Evolutionary conservation across 2,888 invertebrate genomes (phyloP), one percentile per base, ranked within the genome.

Genomic region (Synergus itoensis): DNA sequence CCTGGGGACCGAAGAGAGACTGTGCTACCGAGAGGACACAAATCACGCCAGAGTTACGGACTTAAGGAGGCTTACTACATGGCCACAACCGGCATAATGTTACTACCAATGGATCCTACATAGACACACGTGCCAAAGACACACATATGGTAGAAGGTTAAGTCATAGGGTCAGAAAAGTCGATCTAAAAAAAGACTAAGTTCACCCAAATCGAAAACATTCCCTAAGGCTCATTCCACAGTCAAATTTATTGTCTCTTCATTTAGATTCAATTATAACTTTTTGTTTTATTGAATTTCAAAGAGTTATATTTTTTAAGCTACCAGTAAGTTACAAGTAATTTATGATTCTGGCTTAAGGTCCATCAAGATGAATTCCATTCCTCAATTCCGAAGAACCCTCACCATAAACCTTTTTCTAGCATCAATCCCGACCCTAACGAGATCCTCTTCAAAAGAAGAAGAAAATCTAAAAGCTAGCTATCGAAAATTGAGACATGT

Each of bases 31-130:
- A 77, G 77, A 79, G 82, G 84, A 88, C 90, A 91, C 91, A 92
- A 92, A 92, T 92, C 92, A 92, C 91, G 83, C 84, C 84, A 88
- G 90, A 90, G 91, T 91, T 90, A 90, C 90, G 89, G 90, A 92
- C 91, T 92, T 92, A 92, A 92, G 91, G 90, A 90, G 91, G 90
- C 90, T 91, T 91, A 90, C 88, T 85, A 86, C 83, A 64, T 77
- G 57, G 79, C 83, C 83, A 80, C 81, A 83, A 77, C 80, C 81
- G 77, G 79, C 81, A 81, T 80, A 83, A 81, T 81, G 83, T 81
- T 81, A 81, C 80, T 81, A 81, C 80, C 83, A 76, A 81, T 81
- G 81, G 79, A 79, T 79, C 77, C 73, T 21, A 53, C 77, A 77
- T 82, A 80, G 73, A 73, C 53, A 53, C 69, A 53, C 69, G 69